Evolutionary conservation across 53 echinoderm and acorn worm species (phyloP), one percentile per base, ranked within the genome.

Genomic region (Apostichopus leukothele): DNA sequence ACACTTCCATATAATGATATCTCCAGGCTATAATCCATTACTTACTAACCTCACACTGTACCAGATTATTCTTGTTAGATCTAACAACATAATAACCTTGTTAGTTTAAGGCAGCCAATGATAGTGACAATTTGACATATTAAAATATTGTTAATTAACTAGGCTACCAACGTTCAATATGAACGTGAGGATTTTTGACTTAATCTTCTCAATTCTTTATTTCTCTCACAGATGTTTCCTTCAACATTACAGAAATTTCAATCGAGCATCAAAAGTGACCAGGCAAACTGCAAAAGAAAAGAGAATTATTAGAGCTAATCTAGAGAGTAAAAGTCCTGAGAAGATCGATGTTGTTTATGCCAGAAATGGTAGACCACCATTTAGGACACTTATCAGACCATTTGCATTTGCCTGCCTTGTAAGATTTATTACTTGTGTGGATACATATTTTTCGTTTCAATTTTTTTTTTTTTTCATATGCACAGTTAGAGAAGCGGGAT

Each of bases 351-450:
- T 87, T 25, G 10, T 75, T 53, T 87, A 87, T 55, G 55, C 71
- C 18, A 53, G 75, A 74, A 57, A 87, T 75, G 88, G 74, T 74
- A 52, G 75, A 52, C 79, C 95, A 51, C 92, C 92, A 13, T 89
- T 94, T 61, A 90, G 91, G 26, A 89, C 89, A 83, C 92, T 95
- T 7, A 26, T 92, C 16, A 94, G 86, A 83, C 97, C 97, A 25
- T 97, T 97, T 76, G 91, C 88, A 1, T 97, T 97, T 95, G 95
- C 97, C n/a, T 91, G 95, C 80, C 39, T 92, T 91, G 97, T 97
- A 91, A 92, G 97, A 21, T 63, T 67, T 39, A 39, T 39, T 9
- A 8, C 21, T 63, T 63, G 12, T 63, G 7, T 63, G 63, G 63
- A 63, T 63, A 13, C 12, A 7, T 39, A 39, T 39, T 39, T 25